Base-by-base conservation (phyloP, 2,113 vertebrate genomes). In the Rhineura floridana region DNA sequence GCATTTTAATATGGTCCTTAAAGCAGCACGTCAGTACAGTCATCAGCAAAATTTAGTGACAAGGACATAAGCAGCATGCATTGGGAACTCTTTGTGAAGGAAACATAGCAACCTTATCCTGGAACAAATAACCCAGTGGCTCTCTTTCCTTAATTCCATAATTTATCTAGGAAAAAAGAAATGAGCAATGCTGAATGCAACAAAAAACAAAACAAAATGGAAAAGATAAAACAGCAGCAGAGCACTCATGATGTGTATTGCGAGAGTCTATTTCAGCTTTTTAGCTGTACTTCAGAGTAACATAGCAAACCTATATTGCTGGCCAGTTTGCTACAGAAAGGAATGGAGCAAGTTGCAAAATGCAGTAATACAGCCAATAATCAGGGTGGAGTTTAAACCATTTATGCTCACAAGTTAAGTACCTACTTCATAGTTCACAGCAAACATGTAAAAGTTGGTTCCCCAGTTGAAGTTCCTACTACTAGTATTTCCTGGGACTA, bases 71-170 rank as follows among this genome's bases (percentile, higher is more conserved):
- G 42, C 36, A 93, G 70, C 91, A 93, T 92, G 94, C 92, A 87
- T 44, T 85, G 91, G 87, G 65, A 90, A 72, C 90, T 78, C 33
- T 89, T 94, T 78, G 90, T 76, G 83, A 90, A 95, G 67, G 92
- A 93, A 95, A 95, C 59, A 92, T 85, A 92, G 96, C 95, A 97
- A 98, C 98, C 98, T 98, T 98, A 93, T 97, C 95, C 89, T 95
- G 97, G 98, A 98, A 98, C 97, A 98, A 96, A 97, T 93, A 97
- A 97, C 97, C 93, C 96, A 98, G 97, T 69, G 98, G 96, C 90
- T 97, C 96, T 93, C 92, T 97, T 93, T 98, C 97, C 95, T 90
- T 96, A 94, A 96, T 95, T 97, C 97, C 97, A 98, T 96, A 98
- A 96, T 96, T 98, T 96, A 98, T 98, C 98, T 98, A 98, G 95